These are phyloP conservation scores for Araneus ventricosus DNA, from an alignment of 1,140 invertebrate genomes.

Conservation along the genomic window DNA sequence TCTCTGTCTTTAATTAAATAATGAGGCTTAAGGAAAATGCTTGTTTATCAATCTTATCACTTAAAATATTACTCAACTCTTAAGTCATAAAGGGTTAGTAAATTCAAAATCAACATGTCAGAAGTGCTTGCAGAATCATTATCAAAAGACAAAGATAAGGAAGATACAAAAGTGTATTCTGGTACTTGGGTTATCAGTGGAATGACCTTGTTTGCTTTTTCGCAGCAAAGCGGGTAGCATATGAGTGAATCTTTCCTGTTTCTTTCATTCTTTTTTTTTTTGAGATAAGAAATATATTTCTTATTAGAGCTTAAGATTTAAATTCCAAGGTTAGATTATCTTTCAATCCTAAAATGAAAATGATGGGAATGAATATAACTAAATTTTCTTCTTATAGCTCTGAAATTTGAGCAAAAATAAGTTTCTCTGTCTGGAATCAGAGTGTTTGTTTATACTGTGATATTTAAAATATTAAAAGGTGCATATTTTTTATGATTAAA, in stretches of 20 bases:
- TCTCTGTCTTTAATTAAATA: not conserved
- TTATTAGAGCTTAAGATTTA: too few relatives aligned
- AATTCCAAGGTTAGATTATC: too few relatives aligned
- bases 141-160: slow-evolving; percentile 50
- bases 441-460: too few relatives aligned
- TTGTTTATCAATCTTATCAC: not conserved
- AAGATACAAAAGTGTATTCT: slow-evolving; percentile 40
- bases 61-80: not conserved
- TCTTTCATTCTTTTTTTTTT: not conserved
- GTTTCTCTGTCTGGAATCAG: too few relatives aligned
- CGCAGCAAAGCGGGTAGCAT: not conserved
- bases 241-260: not conserved
- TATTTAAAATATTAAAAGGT: too few relatives aligned
- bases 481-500: too few relatives aligned
- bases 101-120: not conserved
- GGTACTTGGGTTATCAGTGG: slow-evolving; percentile 63
- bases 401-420: too few relatives aligned
- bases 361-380: too few relatives aligned
- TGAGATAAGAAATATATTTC: not conserved
- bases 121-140: slow-evolving; percentile 30
- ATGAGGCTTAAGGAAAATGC: not conserved
- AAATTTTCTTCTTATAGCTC: too few relatives aligned
- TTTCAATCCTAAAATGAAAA: too few relatives aligned
- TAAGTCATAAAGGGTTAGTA: slow-evolving; percentile 1
- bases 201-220: slow-evolving; percentile 61